phyloP scores from a whole-genome alignment of 2,888 invertebrate genomes.

The Spilosoma lubricipeda region DNA sequence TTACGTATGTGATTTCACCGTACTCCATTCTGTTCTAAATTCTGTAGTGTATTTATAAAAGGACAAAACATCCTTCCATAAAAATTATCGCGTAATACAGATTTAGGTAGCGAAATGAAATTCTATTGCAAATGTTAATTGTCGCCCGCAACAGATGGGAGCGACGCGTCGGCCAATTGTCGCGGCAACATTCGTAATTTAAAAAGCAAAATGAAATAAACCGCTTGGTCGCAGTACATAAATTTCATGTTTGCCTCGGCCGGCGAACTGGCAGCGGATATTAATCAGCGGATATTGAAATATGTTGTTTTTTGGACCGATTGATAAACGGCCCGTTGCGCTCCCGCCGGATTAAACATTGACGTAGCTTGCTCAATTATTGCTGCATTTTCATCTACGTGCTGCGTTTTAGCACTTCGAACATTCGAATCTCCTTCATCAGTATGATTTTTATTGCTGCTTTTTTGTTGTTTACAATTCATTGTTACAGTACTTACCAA shows the following conservation, averaged over 20 bases:
- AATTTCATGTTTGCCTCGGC: constrained; percentile 85
- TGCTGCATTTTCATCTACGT: constrained; percentile 59
- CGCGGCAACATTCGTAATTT: constrained; percentile 84
- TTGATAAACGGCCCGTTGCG: constrained; percentile 82
- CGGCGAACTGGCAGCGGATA: constrained; percentile 84
- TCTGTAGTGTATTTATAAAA: constrained; percentile 28
- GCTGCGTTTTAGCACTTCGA: constrained; percentile 28
- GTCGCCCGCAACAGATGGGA: constrained; percentile 81
- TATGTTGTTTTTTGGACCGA: constrained; percentile 85
- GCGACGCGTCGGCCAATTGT: constrained; percentile 80
- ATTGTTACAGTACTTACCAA: not conserved
- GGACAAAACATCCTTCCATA: constrained; percentile 25
- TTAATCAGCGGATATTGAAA: constrained; percentile 87
- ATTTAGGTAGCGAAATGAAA: constrained; percentile 57
- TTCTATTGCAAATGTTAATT: constrained; percentile 81
- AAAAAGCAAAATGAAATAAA: constrained; percentile 85
- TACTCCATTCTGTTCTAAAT: not conserved
- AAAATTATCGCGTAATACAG: constrained; percentile 48
- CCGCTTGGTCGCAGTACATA: constrained; percentile 84
- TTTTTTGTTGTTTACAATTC: not conserved
- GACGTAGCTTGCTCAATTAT: constrained; percentile 79
- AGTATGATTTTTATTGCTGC: not conserved
- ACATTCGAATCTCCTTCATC: constrained; percentile 26
- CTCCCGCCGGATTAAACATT: constrained; percentile 81
- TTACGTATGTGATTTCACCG: too few relatives aligned